These are phyloP conservation scores for Oreochromis tanganicae DNA, from an alignment of 2,113 vertebrate species.

Conservation along the genomic window DNA sequence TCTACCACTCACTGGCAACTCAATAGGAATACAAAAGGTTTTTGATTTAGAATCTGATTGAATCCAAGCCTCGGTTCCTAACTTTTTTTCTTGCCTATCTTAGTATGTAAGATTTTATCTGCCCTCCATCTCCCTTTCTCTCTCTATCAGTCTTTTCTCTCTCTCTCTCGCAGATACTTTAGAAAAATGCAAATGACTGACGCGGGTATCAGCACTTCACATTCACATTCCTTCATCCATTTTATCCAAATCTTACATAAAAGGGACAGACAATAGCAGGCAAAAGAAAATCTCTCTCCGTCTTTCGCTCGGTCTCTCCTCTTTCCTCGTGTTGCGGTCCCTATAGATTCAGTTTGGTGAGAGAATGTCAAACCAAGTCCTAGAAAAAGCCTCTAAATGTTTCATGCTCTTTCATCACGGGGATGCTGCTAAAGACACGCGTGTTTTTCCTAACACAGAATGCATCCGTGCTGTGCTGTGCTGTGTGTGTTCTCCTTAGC, in stretches of 20 bases:
- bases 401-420: constrained; percentile 53
- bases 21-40: not conserved
- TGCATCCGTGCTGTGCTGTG: not conserved
- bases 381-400: constrained; percentile 48
- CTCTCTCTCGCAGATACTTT: not conserved
- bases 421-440: not conserved
- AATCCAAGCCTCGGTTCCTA: not conserved
- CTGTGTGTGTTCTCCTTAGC: not conserved
- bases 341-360: not conserved
- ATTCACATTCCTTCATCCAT: constrained; percentile 17
- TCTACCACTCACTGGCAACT: not conserved
- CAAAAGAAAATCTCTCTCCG: not conserved
- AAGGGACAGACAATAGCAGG: not conserved
- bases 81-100: not conserved
- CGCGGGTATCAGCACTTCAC: not conserved
- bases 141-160: rapidly evolving
- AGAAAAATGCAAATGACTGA: not conserved
- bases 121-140: not conserved
- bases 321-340: not conserved
- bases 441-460: not conserved
- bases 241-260: constrained; percentile 24
- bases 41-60: not conserved
- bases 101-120: not conserved
- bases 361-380: constrained; percentile 28
- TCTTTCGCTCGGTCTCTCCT: not conserved